phyloP scores from a whole-genome alignment of 2,113 vertebrate species.

The Vireo altiloquus region DNA sequence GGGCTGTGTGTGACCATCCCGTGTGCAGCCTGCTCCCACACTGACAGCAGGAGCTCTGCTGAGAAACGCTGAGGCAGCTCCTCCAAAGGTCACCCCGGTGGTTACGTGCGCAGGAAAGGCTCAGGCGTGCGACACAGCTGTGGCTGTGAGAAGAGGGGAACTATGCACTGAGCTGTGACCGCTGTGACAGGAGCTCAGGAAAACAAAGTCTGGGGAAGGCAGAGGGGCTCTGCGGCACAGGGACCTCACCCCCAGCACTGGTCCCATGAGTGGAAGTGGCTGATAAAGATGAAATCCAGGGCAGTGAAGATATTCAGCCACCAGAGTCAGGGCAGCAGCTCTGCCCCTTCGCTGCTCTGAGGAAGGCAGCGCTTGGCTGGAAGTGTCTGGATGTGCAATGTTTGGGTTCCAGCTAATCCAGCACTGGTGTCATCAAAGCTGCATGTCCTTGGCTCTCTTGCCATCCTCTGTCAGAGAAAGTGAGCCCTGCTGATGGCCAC shows the following conservation, averaged over 20 bases:
- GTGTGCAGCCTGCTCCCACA: accelerated
- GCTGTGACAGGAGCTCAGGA: background rate
- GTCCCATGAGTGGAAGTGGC: background rate
- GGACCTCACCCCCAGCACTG: background rate
- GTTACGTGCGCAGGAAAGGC: accelerated
- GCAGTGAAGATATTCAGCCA: background rate
- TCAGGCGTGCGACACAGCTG: background rate
- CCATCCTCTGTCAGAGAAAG: background rate
- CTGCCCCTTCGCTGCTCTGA: background rate
- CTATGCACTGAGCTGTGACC: accelerated
- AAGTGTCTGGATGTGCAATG: accelerated
- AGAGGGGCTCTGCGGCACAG: accelerated
- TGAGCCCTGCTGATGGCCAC: background rate
- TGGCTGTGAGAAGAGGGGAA: background rate
- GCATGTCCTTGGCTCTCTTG: background rate
- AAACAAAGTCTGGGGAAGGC: background rate
- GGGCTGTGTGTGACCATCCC: background rate
- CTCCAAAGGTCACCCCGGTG: background rate
- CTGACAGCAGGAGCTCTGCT: accelerated
- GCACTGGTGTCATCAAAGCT: background rate
- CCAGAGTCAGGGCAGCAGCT: background rate
- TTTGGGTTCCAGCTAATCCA: background rate
- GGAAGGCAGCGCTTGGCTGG: background rate
- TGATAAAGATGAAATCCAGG: background rate
- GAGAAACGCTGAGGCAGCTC: background rate